Percentiles rank a stretch among this genome's conserved stretches.
These are phyloP conservation scores for Sibirionetta formosa DNA, from an alignment of 2,797 vertebrate species.

Conservation along the genomic window DNA sequence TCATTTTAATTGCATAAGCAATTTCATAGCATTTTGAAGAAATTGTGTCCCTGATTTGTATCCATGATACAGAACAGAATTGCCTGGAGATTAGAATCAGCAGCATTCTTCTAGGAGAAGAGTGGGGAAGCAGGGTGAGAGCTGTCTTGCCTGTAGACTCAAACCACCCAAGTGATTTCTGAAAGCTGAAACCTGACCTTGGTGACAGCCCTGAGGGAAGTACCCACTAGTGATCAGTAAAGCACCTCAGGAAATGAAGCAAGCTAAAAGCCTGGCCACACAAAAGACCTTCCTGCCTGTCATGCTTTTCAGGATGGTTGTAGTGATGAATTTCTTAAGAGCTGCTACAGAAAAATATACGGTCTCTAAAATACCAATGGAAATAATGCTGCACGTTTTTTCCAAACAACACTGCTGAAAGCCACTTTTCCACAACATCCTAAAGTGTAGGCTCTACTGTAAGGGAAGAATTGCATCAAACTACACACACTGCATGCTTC, in stretches of 20 bases:
- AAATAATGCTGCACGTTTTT: background rate
- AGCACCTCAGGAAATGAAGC: background rate
- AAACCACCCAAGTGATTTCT: background rate
- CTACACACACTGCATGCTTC: accelerated
- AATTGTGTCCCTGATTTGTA: background rate
- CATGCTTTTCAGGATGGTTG: background rate
- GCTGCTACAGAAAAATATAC: background rate
- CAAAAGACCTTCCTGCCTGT: background rate
- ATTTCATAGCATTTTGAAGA: background rate
- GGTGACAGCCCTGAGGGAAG: background rate
- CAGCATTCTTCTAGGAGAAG: background rate
- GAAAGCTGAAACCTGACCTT: background rate
- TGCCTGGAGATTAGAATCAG: background rate
- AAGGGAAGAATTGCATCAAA: background rate
- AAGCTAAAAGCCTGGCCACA: background rate
- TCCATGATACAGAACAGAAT: background rate
- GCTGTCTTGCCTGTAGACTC: background rate
- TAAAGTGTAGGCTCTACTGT: background rate
- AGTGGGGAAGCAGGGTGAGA: background rate
- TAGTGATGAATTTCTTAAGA: background rate
- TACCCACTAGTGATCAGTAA: background rate
- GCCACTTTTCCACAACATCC: background rate
- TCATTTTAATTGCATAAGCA: background rate
- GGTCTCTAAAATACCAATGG: background rate
- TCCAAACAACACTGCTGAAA: background rate